Evolutionary conservation across 2,797 vertebrate genomes (phyloP).

Genomic region (Gephyroberyx darwinii): DNA sequence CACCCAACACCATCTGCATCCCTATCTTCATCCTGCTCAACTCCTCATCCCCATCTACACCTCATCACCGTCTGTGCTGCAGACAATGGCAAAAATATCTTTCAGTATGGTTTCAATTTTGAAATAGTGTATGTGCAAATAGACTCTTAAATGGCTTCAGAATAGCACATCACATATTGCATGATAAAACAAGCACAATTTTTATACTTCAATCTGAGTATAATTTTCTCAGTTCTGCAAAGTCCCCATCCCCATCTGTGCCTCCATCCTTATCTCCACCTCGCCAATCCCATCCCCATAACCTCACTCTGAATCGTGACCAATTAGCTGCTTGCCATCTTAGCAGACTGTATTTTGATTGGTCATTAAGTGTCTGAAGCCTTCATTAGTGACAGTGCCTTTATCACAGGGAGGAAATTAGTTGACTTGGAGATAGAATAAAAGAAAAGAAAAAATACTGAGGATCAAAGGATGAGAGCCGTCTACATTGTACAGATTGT

Average conservation of each 20-base stretch:
- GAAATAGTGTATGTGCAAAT: not conserved
- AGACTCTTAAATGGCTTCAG: not conserved
- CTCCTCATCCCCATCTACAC: too few relatives aligned
- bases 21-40: too few relatives aligned
- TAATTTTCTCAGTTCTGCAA: not conserved
- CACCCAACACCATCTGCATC: too few relatives aligned
- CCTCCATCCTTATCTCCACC: constrained; percentile 31
- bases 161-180: not conserved
- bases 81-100: too few relatives aligned
- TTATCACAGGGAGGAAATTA: constrained; percentile 64
- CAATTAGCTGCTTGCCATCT: constrained; percentile 64
- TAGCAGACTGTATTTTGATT: constrained; percentile 67
- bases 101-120: not conserved
- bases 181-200: not conserved
- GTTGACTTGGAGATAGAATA: constrained; percentile 37
- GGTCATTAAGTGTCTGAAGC: constrained; percentile 66
- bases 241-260: constrained; percentile 11
- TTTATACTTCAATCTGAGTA: too few relatives aligned
- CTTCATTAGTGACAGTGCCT: constrained; percentile 59
- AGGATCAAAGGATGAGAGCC: constrained; percentile 24
- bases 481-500: constrained; percentile 38
- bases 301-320: constrained; percentile 38
- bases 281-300: constrained; percentile 28
- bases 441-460: constrained; percentile 22
- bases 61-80: too few relatives aligned